Evolutionary conservation across 2,888 invertebrate species (phyloP).

Genomic region (Sminthurinus aureus): DNA sequence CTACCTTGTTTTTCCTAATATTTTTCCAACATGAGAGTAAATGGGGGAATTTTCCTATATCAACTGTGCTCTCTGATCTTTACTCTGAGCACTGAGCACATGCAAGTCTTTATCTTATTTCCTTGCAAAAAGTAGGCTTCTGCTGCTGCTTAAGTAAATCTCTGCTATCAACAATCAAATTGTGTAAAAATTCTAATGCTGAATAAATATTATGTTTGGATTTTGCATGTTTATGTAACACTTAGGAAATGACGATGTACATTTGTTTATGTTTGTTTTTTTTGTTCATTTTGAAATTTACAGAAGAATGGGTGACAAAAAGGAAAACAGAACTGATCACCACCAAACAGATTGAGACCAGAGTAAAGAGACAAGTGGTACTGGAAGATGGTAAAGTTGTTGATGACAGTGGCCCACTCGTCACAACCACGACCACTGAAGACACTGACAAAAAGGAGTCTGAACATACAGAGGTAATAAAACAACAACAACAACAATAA

Average conservation of each 20-base stretch:
- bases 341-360: conserved; percentile 87
- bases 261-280: too few relatives aligned
- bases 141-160: too few relatives aligned
- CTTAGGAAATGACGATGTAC: too few relatives aligned
- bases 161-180: too few relatives aligned
- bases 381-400: conserved; percentile 90
- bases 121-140: too few relatives aligned
- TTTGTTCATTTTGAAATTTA: conserved; percentile 60
- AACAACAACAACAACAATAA: not conserved
- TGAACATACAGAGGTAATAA: conserved; percentile 78
- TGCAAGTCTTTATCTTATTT: too few relatives aligned
- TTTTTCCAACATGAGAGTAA: not conserved
- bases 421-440: conserved; percentile 89
- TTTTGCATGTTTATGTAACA: too few relatives aligned
- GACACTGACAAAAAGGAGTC: conserved; percentile 89
- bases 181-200: too few relatives aligned
- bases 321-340: conserved; percentile 90
- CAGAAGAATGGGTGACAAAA: conserved; percentile 93
- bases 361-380: conserved; percentile 84
- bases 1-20: not conserved
- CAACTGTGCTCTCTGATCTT: not conserved
- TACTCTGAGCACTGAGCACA: not conserved
- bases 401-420: conserved; percentile 87
- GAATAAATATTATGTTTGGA: too few relatives aligned
- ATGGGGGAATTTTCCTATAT: too few relatives aligned